Evolutionary conservation across 2,888 invertebrate species (phyloP).

Genomic region (Mechanitis mazaeus): DNA sequence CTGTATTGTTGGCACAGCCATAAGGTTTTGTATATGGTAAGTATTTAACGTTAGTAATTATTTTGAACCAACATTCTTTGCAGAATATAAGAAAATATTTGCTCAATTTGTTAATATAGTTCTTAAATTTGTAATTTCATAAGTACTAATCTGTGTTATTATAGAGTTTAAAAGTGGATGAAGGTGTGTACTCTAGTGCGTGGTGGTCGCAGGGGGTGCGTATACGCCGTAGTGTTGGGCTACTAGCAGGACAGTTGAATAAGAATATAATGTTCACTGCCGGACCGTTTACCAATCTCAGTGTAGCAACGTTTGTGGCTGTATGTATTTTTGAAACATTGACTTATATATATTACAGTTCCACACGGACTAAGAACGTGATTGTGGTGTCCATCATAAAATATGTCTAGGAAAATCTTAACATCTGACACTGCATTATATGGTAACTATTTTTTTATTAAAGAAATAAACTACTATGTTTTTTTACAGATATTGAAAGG

Average conservation of each 20-base stretch:
- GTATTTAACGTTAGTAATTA: slow-evolving; percentile 17
- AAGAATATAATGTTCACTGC: slow-evolving; percentile 49
- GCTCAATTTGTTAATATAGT: too few species aligned
- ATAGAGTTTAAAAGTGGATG: slow-evolving; percentile 50
- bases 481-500: slow-evolving; percentile 57
- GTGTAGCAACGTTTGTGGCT: slow-evolving; percentile 52
- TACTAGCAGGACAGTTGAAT: slow-evolving; percentile 53
- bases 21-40: slow-evolving; percentile 56
- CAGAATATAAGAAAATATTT: too few species aligned
- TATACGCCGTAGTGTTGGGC: slow-evolving; percentile 43
- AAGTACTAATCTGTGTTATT: slow-evolving; percentile 13
- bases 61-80: not conserved
- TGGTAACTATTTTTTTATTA: not conserved
- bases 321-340: slow-evolving; percentile 36
- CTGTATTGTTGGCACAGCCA: slow-evolving; percentile 72
- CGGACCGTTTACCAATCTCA: slow-evolving; percentile 56
- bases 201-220: slow-evolving; percentile 52
- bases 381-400: too few species aligned
- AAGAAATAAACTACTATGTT: slow-evolving; percentile 16
- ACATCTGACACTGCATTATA: not conserved
- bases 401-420: too few species aligned
- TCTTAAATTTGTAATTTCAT: too few species aligned
- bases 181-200: slow-evolving; percentile 48
- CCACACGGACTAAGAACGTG: too few species aligned
- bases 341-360: too few species aligned